phyloP scores from a whole-genome alignment of 1,140 invertebrate genomes.

The Chelonus insularis region DNA sequence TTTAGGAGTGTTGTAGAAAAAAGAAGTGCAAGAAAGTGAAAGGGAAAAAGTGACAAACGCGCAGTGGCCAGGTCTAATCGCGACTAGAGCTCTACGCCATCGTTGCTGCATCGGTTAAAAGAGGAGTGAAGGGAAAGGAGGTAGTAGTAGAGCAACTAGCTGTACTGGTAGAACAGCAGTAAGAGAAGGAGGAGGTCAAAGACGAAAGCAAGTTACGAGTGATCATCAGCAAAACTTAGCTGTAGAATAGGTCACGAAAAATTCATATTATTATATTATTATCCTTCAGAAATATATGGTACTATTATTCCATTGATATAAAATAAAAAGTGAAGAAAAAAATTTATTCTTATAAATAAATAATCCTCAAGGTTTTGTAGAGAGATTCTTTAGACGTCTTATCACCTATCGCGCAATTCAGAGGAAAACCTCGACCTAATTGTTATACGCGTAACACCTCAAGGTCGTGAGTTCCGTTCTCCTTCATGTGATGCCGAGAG shows the following conservation, averaged over 20 bases:
- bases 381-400: conserved; percentile 2
- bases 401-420: background rate
- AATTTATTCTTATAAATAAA: background rate
- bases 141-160: conserved; percentile 5
- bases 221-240: conserved; percentile 6
- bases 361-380: background rate
- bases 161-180: conserved; percentile 3
- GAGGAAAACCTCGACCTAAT: conserved; percentile 9
- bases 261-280: too few relatives aligned
- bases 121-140: conserved; percentile 27
- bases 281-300: too few relatives aligned
- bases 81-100: conserved; percentile 28
- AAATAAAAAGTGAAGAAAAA: background rate
- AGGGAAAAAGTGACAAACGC: conserved; percentile 18
- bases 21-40: conserved; percentile 15
- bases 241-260: conserved; percentile 17
- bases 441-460: background rate
- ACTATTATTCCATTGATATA: too few relatives aligned
- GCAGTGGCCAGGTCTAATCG: conserved; percentile 20
- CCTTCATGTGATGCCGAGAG: background rate
- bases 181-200: conserved; percentile 23
- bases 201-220: conserved; percentile 16
- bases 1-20: too few relatives aligned
- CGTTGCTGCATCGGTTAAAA: conserved; percentile 17
- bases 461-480: conserved; percentile 8